These are phyloP conservation scores for Polypedilum vanderplanki DNA, from an alignment of 1,140 invertebrate species.

Conservation along the genomic window DNA sequence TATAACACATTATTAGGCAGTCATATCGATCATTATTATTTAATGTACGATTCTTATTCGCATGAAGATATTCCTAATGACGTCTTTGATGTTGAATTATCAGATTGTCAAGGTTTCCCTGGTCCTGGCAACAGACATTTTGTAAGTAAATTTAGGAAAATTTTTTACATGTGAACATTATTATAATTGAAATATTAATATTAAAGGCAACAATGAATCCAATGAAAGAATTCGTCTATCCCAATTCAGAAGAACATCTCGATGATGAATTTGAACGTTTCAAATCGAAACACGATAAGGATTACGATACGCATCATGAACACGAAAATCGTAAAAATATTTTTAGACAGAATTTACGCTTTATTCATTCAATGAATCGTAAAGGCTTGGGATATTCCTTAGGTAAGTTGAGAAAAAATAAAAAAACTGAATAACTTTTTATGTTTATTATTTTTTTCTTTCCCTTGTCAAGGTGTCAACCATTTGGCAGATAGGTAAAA, in stretches of 20 bases:
- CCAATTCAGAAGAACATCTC: constrained; percentile 61
- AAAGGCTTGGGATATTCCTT: constrained; percentile 65
- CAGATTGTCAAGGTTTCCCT: constrained; percentile 73
- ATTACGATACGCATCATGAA: constrained; percentile 60
- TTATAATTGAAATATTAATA: too few relatives aligned
- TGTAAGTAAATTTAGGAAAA: constrained; percentile 35
- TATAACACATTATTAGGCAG: constrained; percentile 87
- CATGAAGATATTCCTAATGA: constrained; percentile 58
- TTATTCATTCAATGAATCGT: constrained; percentile 78
- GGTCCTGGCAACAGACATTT: constrained; percentile 73
- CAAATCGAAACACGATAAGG: constrained; percentile 61
- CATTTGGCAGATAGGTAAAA: constrained; percentile 76
- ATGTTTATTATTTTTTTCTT: not conserved
- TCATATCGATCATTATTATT: constrained; percentile 92
- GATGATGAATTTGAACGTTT: constrained; percentile 72
- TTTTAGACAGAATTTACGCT: constrained; percentile 85
- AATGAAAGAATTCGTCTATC: constrained; percentile 82
- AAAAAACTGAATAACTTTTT: not conserved
- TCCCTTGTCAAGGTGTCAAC: constrained; percentile 53
- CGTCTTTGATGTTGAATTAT: constrained; percentile 61
- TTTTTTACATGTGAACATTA: too few relatives aligned
- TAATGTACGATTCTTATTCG: constrained; percentile 72
- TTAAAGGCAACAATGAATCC: constrained; percentile 72
- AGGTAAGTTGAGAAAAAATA: constrained; percentile 38
- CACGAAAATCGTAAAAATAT: constrained; percentile 64